A percentile compares a stretch with the other conserved stretches of the same genome.
phyloP scores from a whole-genome alignment of 1,140 invertebrate species.

The Drosophila malerkotliana region DNA sequence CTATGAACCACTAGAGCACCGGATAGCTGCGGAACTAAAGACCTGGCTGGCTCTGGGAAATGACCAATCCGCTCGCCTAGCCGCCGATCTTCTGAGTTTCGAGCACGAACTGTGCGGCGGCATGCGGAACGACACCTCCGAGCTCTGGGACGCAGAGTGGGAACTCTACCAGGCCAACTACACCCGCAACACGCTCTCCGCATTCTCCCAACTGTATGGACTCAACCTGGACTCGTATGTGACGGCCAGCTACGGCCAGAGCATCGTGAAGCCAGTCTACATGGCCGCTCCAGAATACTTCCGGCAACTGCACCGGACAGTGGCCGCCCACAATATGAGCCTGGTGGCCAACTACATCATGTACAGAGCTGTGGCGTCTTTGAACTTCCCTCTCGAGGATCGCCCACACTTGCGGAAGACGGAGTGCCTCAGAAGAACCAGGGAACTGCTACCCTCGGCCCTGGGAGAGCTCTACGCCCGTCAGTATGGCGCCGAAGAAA shows the following conservation, averaged over 20 bases:
- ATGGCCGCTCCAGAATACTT: conserved; percentile 69
- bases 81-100: conserved; percentile 64
- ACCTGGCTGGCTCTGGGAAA: conserved; percentile 60
- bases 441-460: conserved; percentile 51
- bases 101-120: conserved; percentile 68
- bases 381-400: conserved; percentile 67
- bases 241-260: conserved; percentile 39
- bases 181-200: conserved; percentile 49
- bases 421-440: conserved; percentile 50
- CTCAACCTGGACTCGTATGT: conserved; percentile 62
- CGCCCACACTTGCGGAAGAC: conserved; percentile 20
- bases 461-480: conserved; percentile 67
- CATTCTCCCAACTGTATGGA: conserved; percentile 38
- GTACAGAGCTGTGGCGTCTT: conserved; percentile 61
- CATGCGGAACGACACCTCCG: conserved; percentile 30
- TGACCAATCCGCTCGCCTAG: conserved; percentile 54
- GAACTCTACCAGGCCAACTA: conserved; percentile 55
- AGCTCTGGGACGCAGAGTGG: conserved; percentile 49
- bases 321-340: conserved; percentile 52
- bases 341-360: conserved; percentile 76
- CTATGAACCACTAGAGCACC: conserved; percentile 49
- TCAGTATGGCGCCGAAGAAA: conserved; percentile 45
- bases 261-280: conserved; percentile 61
- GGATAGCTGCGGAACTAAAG: conserved; percentile 54
- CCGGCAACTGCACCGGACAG: conserved; percentile 57